Evolutionary conservation across 1,140 invertebrate genomes (phyloP), one percentile per base, ranked within the genome.

Genomic region (Himalopsyche phryganea): DNA sequence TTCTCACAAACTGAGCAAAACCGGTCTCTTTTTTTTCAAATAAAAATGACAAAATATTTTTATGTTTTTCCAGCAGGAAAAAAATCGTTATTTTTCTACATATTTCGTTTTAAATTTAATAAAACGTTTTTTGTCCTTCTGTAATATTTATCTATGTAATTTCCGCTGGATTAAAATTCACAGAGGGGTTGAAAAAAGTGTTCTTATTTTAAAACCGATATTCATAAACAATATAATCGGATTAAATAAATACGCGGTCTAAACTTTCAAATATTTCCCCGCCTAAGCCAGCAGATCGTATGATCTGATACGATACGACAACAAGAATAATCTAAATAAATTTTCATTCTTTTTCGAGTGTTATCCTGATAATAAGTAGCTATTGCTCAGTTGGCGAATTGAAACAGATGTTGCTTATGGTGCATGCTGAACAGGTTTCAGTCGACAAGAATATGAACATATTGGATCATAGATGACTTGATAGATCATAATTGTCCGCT

Each of bases 351-450:
- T 28, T 45, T 41, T 9, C 40, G 38, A 33, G 20, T 44, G 50
- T 44, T 45, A 28, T 42, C 3, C 50, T 17, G 15, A 35, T 50
- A 18, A 28, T 28, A 15, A 40, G n/a, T 19, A n/a, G n/a, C 18
- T 41, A 20, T 13, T 51, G 41, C 18, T 5, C 38, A 10, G 19
- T 11, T 17, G 14, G n/a, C 33, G 18, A 53, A 55, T 35, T 41
- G 53, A 49, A 52, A 61, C 60, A 61, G 60, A 61, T 61, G 60
- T 52, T 45, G 53, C 51, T 60, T 44, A 61, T 50, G 53, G 50
- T 38, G n/a, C n/a, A n/a, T 41, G 45, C 35, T 23, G 35, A 35
- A 42, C 15, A 5, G 3, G 9, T 28, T 28, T 28, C 9, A 28
- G n/a, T 28, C 23, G 23, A 3, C 23, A 3, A 48, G 47, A 46